Percentiles rank a stretch among this genome's conserved stretches.
Conservation (phyloP, 2,888 invertebrate genomes). For the Mongoloraphidia duomilia region DNA sequence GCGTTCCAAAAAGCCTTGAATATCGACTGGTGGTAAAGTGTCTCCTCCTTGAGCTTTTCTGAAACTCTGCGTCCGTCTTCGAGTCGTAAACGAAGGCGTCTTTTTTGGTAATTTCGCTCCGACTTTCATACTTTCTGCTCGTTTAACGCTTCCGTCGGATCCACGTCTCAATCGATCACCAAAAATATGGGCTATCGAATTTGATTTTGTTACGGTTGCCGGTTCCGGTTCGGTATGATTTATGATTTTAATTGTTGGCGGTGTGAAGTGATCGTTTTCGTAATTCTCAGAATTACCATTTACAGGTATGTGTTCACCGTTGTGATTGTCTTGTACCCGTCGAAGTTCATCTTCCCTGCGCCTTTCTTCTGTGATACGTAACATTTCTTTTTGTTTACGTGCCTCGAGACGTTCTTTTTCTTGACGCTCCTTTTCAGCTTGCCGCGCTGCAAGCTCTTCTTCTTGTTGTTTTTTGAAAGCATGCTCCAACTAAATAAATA, state of each 20-base stretch:
- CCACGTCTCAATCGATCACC: conserved; percentile 50
- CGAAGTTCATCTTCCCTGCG: conserved; percentile 59
- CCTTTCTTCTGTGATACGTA: conserved; percentile 74
- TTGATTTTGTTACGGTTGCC: conserved; percentile 38
- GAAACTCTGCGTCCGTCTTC: conserved; percentile 78
- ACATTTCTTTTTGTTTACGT: conserved; percentile 75
- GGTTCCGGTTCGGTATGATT: conserved; percentile 18
- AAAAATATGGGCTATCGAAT: conserved; percentile 43
- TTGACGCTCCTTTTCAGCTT: conserved; percentile 61
- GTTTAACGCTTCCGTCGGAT: conserved; percentile 47
- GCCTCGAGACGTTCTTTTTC: conserved; percentile 76
- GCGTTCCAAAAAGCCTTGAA: conserved; percentile 79
- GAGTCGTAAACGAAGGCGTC: conserved; percentile 90
- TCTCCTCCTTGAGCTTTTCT: conserved; percentile 32
- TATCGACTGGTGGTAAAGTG: conserved; percentile 77
- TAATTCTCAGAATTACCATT: conserved; percentile 25
- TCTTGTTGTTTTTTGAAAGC: conserved; percentile 71
- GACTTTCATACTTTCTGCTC: conserved; percentile 82
- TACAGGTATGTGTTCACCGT: conserved; percentile 27
- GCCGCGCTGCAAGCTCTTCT: conserved; percentile 61
- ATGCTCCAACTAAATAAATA: conserved; percentile 51
- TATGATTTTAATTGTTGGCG: conserved; percentile 8
- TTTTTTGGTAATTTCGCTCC: conserved; percentile 72
- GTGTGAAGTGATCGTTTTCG: conserved; percentile 11
- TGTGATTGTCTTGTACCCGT: conserved; percentile 32